phyloP scores from a whole-genome alignment of 2,888 invertebrate genomes.

The Agriotes lineatus region DNA sequence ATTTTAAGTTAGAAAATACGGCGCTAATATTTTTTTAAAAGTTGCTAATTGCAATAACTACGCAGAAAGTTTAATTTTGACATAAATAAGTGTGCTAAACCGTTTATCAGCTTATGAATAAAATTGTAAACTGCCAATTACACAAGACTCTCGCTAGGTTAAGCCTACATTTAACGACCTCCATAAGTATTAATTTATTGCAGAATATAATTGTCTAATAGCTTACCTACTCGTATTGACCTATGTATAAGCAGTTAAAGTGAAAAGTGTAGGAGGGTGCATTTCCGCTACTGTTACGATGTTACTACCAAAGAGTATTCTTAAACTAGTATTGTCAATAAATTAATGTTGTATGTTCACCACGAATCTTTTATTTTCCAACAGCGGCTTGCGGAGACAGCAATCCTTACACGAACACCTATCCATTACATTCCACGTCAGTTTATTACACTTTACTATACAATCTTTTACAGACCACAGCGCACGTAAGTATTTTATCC shows the following conservation, averaged over 20 bases:
- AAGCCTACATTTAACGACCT: not conserved
- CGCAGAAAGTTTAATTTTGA: no score
- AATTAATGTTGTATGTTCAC: conserved; percentile 38
- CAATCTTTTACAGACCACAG: conserved; percentile 37
- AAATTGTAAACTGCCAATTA: not conserved
- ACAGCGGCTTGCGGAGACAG: conserved; percentile 11
- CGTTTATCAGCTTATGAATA: not conserved
- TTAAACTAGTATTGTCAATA: conserved; percentile 31
- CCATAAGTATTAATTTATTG: conserved; percentile 6
- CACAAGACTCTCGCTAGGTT: not conserved
- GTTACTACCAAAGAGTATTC: conserved; percentile 44
- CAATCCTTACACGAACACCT: conserved; percentile 38
- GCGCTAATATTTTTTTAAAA: no score
- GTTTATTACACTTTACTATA: conserved; percentile 34
- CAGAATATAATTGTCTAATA: conserved; percentile 2
- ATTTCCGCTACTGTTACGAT: conserved; percentile 33
- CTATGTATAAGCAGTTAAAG: conserved; percentile 16
- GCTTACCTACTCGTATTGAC: conserved; percentile 11
- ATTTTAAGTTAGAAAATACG: no score
- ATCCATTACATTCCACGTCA: conserved; percentile 38
- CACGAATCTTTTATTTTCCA: conserved; percentile 28
- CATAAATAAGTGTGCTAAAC: no score
- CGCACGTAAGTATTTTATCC: conserved; percentile 38
- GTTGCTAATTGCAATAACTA: no score
- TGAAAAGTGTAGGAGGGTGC: conserved; percentile 16